Evolutionary conservation across 2,113 vertebrate species (phyloP), one percentile per base, ranked within the genome.

Genomic region (Hirundichthys speculiger): DNA sequence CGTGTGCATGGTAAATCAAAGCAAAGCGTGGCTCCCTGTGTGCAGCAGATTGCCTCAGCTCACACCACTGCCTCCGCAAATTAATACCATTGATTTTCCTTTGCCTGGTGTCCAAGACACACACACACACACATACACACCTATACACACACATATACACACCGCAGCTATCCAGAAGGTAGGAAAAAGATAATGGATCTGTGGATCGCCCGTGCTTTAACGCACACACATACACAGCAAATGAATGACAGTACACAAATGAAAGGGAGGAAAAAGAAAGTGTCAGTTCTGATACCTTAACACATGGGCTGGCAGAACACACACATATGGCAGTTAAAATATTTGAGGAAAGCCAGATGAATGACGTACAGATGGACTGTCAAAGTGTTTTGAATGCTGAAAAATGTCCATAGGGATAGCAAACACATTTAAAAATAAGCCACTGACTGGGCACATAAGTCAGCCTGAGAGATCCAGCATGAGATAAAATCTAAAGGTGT

Each of bases 81-180:
- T 92, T 87, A 92, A 90, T 90, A 84, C 84, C 82, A 93, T 93
- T 90, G 91, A 93, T 93, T 92, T 92, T 86, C 65, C 69, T 87
- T 83, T 89, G 83, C 85, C 67, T 76, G 40, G 38, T 52, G 20
- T 86, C 73, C 71, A 71, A 63, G 64, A 40, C 50, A 63, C 65
- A 58, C 61, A 51, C 21, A 62, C 16, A 52, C 16, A 25, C 52
- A 52, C 53, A 61, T 2, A 10, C 30, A 34, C 22, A 40, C 61
- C n/a, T n/a, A 52, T 43, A 62, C 49, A 60, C 54, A 54, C 42
- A 59, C 16, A 72, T 13, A 52, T 18, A 64, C 45, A 80, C 51
- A 55, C 49, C 39, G 38, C 43, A 74, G 65, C 77, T 70, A 67
- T 70, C 67, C 70, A 76, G 62, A 67, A 66, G 69, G 73, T 58